Conservation (phyloP, 2,113 vertebrate genomes). For the Ophiodon elongatus region DNA sequence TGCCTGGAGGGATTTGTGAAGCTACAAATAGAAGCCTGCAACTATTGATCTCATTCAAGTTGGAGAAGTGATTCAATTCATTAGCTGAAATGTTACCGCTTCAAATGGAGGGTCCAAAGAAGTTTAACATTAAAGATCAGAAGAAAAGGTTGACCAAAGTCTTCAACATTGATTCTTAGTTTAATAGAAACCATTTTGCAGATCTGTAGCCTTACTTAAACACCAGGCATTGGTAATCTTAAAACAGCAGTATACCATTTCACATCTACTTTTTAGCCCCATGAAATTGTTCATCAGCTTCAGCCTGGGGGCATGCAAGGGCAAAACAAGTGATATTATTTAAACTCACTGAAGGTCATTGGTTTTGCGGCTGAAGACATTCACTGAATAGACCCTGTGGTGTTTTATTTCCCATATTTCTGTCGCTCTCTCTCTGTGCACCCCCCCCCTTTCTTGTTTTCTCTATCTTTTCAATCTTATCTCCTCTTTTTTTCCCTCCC, state of each 20-base stretch:
- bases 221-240: slow-evolving; percentile 23
- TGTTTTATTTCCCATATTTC: slow-evolving; percentile 22
- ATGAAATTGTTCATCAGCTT: slow-evolving; percentile 50
- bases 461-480: slow-evolving; percentile 5
- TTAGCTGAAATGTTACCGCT: not conserved
- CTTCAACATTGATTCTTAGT: not conserved
- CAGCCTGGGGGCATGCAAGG: slow-evolving; percentile 11
- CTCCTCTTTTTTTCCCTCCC: slow-evolving; percentile 2
- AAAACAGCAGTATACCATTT: slow-evolving; percentile 34
- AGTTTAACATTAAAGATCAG: not conserved
- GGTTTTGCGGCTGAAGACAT: slow-evolving; percentile 50
- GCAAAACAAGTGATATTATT: slow-evolving; percentile 46
- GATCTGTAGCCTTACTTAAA: slow-evolving; percentile 7
- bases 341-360: slow-evolving; percentile 50
- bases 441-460: not conserved
- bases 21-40: slow-evolving; percentile 4
- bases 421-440: not conserved
- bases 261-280: slow-evolving; percentile 20
- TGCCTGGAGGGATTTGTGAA: slow-evolving; percentile 25
- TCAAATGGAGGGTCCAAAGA: not conserved
- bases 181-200: slow-evolving; percentile 6
- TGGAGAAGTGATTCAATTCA: slow-evolving; percentile 12
- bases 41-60: slow-evolving; percentile 42
- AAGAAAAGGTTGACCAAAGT: not conserved
- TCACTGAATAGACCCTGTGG: not conserved